Evolutionary conservation across 2,113 vertebrate genomes (phyloP), one percentile per base, ranked within the genome.

Genomic region (Aythya baeri): DNA sequence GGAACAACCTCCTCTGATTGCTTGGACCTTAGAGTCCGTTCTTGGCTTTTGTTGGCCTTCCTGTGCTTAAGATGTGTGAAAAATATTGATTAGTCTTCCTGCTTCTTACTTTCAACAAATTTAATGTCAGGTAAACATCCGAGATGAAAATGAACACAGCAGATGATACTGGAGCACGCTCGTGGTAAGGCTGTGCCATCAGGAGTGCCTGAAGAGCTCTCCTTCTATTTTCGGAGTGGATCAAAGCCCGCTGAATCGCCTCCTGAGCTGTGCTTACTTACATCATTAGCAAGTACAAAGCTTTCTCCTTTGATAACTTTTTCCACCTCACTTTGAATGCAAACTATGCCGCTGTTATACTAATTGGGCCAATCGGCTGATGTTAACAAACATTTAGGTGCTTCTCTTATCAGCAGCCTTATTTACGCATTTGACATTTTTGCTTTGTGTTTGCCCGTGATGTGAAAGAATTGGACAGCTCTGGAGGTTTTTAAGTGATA

Each of bases 231-330:
- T 81, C 76, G 26, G 55, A 52, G 59, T 32, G 75, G 85, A 94
- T 94, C 94, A 94, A 94, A 95, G 96, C 68, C 66, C 55, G 32
- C 32, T 27, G 43, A 89, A 70, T 83, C 0, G 2, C 76, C 91
- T 90, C 86, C 73, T 83, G 55, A 96, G 85, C 95, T 89, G 77
- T 29, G 44, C 70, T 96, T 93, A 97, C 88, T 88, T 97, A 97
- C 97, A 77, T 96, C 91, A 97, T 98, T 95, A 95, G 26, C 6
- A 70, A 89, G 57, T 89, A 97, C 97, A 97, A 97, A 97, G 97
- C 79, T 46, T 49, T 71, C 81, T 67, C 83, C 68, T 88, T 89
- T 94, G 75, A 86, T 83, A 18, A 1, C 41, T 63, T 72, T 76
- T 71, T 71, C 70, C 65, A 77, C 52, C 73, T 93, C 83, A 17